Conservation (phyloP, 2,797 vertebrate species). For the Emydoidea blandingii region DNA sequence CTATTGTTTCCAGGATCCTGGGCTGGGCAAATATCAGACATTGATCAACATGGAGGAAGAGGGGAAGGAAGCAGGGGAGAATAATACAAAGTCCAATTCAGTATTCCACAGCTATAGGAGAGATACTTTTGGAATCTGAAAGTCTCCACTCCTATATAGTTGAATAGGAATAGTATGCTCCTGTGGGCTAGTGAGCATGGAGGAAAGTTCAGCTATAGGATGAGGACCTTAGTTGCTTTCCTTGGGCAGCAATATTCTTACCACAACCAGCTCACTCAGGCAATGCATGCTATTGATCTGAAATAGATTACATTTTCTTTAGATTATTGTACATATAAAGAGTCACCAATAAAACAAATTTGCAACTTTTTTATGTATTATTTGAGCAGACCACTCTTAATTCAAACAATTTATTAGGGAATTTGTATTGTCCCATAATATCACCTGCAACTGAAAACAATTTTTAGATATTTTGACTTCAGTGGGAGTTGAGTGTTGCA, state of each 20-base stretch:
- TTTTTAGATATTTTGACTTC: background rate
- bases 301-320: background rate
- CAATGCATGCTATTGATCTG: background rate
- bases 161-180: background rate
- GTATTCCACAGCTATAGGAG: background rate
- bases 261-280: background rate
- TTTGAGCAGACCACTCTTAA: background rate
- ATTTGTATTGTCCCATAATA: background rate
- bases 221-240: background rate
- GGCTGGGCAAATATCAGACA: background rate
- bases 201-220: background rate
- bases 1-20: background rate
- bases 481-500: background rate
- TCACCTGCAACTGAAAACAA: background rate
- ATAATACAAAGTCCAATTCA: background rate
- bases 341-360: accelerated
- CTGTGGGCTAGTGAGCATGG: background rate
- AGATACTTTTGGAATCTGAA: background rate
- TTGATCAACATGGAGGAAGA: background rate
- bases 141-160: background rate
- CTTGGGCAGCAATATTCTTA: background rate
- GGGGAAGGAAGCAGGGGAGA: background rate
- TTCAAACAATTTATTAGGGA: background rate
- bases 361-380: background rate
- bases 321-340: background rate